Evolutionary conservation across 2,797 vertebrate species (phyloP), one percentile per base, ranked within the genome.

Genomic region (Aldrovandia affinis): DNA sequence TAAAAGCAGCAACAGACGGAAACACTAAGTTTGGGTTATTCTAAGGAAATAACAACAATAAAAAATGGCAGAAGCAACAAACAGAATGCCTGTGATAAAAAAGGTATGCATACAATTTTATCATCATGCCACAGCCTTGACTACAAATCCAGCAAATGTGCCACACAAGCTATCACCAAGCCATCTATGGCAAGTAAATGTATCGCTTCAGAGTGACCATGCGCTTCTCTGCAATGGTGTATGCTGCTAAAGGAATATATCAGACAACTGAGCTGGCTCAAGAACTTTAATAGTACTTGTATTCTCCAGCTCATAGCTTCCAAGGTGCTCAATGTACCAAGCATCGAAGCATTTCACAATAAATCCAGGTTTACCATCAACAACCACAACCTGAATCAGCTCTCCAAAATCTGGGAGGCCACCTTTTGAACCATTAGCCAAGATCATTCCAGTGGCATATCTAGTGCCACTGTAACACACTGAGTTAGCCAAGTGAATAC

Each of bases 271-370:
- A 15, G 1, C 2, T 82, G 80, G 86, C 54, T 85, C 85, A 82
- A 88, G 73, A 0, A 86, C 30, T n/a, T 81, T 61, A 28, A 86
- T 28, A 8, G 28, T 78, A 78, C 79, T 36, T 73, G 80, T 82
- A 10, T 84, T 84, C 83, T 89, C 83, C 7, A 88, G 63, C 3
- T 78, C 39, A 73, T 30, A 88, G 54, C 86, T 83, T 83, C 70
- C 22, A 83, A 83, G 47, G 36, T 77, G 70, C 52, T 75, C 63
- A 75, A 36, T 55, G 22, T 83, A 83, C 68, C 47, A 83, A 30
- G 63, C 47, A 55, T 73, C 36, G 30, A 75, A 75, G 52, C 82
- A 83, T 83, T 77, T 83, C 47, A 77, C 30, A 82, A 70, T 82
- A 42, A 82, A 82, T 18, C 59, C n/a, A 30, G 50, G 5, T 30